Percentiles rank a stretch among this genome's conserved stretches.
Conservation (phyloP, 1,140 invertebrate species). For the Lysiphlebus fabarum region DNA sequence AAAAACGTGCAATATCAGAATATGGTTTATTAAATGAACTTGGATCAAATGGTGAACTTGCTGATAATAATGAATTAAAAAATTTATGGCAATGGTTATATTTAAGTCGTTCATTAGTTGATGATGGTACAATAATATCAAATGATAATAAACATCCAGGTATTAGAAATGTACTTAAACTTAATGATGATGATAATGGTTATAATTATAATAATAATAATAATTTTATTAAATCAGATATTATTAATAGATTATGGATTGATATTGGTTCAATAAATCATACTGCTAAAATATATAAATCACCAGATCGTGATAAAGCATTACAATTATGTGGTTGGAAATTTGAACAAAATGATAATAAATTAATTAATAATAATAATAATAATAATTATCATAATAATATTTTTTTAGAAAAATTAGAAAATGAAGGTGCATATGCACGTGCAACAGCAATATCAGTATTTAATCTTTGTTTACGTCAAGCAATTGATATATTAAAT, state of each 20-base stretch:
- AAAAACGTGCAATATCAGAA: conserved; percentile 65
- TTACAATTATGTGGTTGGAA: conserved; percentile 85
- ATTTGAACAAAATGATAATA: conserved; percentile 60
- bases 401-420: conserved; percentile 61
- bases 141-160: conserved; percentile 67
- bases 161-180: conserved; percentile 56
- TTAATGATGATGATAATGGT: conserved; percentile 33
- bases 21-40: conserved; percentile 70
- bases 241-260: conserved; percentile 45
- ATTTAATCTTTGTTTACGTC: conserved; percentile 80
- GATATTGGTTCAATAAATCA: conserved; percentile 50
- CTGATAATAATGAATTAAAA: conserved; percentile 63
- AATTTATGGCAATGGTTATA: conserved; percentile 75
- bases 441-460: conserved; percentile 86
- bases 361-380: conserved; percentile 48
- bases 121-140: conserved; percentile 62
- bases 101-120: conserved; percentile 67
- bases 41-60: conserved; percentile 63
- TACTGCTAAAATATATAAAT: conserved; percentile 59
- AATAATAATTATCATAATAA: conserved; percentile 48
- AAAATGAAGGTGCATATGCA: conserved; percentile 66
- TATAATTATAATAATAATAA: not conserved
- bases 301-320: conserved; percentile 73
- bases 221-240: conserved; percentile 47
- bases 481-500: conserved; percentile 82